phyloP scores from a whole-genome alignment of 2,888 invertebrate genomes.

The Apamea anceps region DNA sequence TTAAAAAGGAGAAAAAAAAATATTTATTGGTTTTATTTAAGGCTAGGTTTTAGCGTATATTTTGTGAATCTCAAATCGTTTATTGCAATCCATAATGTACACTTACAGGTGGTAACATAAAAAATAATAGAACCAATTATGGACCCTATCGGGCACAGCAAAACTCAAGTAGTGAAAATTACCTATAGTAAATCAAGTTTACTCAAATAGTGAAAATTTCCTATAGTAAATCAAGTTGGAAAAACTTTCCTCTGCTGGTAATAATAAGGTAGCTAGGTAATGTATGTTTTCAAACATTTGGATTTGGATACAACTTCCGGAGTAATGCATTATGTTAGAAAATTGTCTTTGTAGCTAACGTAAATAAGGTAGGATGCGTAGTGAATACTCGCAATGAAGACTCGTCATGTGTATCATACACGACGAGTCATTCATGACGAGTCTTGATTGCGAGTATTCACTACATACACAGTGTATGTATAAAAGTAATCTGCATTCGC shows the following conservation, averaged over 20 bases:
- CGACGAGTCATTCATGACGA: too few relatives aligned
- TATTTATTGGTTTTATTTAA: background rate
- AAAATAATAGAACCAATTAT: too few relatives aligned
- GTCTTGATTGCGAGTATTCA: too few relatives aligned
- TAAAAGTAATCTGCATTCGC: too few relatives aligned
- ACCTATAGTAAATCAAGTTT: background rate
- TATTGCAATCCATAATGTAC: too few relatives aligned
- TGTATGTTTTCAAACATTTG: background rate
- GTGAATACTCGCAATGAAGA: slow-evolving; percentile 35
- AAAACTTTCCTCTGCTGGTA: background rate
- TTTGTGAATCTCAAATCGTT: background rate
- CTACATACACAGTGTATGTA: too few relatives aligned
- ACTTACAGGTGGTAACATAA: too few relatives aligned
- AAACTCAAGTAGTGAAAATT: too few relatives aligned
- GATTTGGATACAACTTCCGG: background rate
- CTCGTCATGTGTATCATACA: background rate
- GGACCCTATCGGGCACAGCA: too few relatives aligned
- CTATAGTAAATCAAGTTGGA: background rate
- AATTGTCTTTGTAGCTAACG: background rate
- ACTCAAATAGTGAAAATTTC: background rate
- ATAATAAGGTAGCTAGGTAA: background rate
- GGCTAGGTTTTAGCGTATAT: background rate
- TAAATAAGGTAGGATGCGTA: background rate
- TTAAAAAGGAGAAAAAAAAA: too few relatives aligned
- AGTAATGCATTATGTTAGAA: too few relatives aligned